Evolutionary conservation across 2,888 invertebrate species (phyloP), one percentile per base, ranked within the genome.

Genomic region (Synanthedon myopaeformis): DNA sequence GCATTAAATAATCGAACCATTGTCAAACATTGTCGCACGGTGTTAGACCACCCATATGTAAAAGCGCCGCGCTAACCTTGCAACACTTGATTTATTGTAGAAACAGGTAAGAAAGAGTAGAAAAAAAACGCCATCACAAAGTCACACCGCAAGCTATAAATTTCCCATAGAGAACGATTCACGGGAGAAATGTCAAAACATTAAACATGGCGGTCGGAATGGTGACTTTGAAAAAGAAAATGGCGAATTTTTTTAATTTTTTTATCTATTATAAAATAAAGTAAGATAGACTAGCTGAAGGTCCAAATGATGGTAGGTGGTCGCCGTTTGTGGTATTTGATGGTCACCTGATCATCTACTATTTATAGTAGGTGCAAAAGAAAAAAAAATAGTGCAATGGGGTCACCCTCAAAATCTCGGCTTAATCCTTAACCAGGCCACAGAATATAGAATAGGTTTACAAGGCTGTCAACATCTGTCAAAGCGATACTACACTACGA

Each of bases 101-200:
- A n/a, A 45, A 45, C 45, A 45, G 45, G 53, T 52, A 55, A 53
- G 49, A 49, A 35, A 41, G 14, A 48, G 35, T 14, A 49, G 23
- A 35, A 35, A 52, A 52, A 63, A 51, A 54, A 51, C 55, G 58
- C 60, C 60, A 58, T 60, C 54, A 57, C 59, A 63, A 64, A 60
- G 61, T 65, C 55, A 63, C 61, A 63, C 61, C 60, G 64, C 57
- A 53, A 11, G 57, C 56, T 51, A 64, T 65, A 65, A 65, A 65
- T 65, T 59, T 56, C 0, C 50, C 14, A 58, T 56, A 14, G 45
- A 45, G 11, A 45, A n/a, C 64, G 63, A 63, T 64, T 59, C 53
- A 45, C 51, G 49, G 58, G 56, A 53, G 56, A 60, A 42, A 57
- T 62, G 65, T 65, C 65, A 65, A 61, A 65, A 65, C 45, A 45